Evolutionary conservation across 2,113 vertebrate species (phyloP), one percentile per base, ranked within the genome.

Genomic region (Strix aluco): DNA sequence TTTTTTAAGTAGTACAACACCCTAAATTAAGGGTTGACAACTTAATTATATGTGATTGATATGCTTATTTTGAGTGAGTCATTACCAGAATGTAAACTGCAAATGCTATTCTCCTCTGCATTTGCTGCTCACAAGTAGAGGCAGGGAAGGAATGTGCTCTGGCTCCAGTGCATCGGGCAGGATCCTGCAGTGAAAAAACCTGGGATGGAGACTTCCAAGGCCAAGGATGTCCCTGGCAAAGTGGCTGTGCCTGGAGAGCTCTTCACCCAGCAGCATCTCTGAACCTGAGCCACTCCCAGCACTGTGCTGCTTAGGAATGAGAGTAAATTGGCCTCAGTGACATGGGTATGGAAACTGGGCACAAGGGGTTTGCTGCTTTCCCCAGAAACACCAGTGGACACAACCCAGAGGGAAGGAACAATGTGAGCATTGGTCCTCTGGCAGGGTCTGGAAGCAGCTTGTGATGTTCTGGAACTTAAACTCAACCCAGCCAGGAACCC

Each of bases 11-110:
- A 90, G 72, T 94, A 25, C 57, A 97, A 94, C 92, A 92, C 96
- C 91, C 86, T 88, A 95, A 98, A 97, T 97, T 97, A 97, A 95
- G 88, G 94, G 86, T 67, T 97, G 96, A 95, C 97, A 97, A 54
- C 51, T 96, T 98, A 97, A 98, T 98, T 97, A 95, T 73, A 81
- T 11, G 72, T 97, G 97, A 97, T 97, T 97, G 97, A 98, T 97
- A 94, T 23, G 36, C 80, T 91, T 98, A 88, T 93, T 97, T 95
- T 83, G 65, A 88, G 88, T 58, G 83, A 98, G 88, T 94, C 44
- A 52, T 71, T 81, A 80, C 32, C 83, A n/a, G 88, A 97, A 97
- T 66, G 87, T 34, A 96, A 94, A 96, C 61, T 58, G 62, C 55
- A 94, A 94, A 34, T 22, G 88, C 66, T 78, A 5, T 44, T 91